Base-by-base conservation (phyloP, 2,113 vertebrate species). In the Heliornis fulica region DNA sequence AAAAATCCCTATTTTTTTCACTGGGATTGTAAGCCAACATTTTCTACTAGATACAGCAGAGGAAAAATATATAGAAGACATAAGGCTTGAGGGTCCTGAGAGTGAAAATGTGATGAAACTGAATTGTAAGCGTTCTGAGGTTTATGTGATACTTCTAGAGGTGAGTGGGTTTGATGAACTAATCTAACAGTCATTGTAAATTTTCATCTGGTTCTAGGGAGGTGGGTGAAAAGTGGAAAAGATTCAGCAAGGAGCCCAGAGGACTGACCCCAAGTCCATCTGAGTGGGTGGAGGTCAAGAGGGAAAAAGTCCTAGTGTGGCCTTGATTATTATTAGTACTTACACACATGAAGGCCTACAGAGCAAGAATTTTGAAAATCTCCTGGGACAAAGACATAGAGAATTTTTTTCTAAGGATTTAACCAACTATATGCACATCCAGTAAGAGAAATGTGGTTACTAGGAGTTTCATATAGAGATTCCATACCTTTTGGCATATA, bases 1-100 rank as follows among this genome's bases (percentile, higher is more conserved):
- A 7, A 10, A 7, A 45, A 8, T 0, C 0, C 1, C 2, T 4
- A 12, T 5, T 20, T 50, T 70, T 65, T 45, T 23, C 1, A 36
- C 60, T 38, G 83, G 78, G 4, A 14, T 60, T 40, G 4, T 40
- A 74, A 56, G 31, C 0, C 8, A 61, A 9, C 3, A 5, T 63
- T 63, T 86, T 82, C 66, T 63, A 66, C 6, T 57, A 7, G 9
- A 1, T 46, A 36, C 6, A 45, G 7, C 19, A 90, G 28, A 68
- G 7, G 11, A 82, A 60, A 88, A 54, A 41, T 26, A 64, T 5
- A 15, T 6, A 51, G 11, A 7, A 87, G 11, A 64, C 23, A 38
- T 14, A 46, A 40, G 3, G 2, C 22, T 85, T 34, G 15, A 87
- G 72, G 15, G 5, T 6, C 4, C 10, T 61, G 26, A 69, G 54